Evolutionary conservation across 1,140 invertebrate genomes (phyloP).

Genomic region (Subanguina moxae): DNA sequence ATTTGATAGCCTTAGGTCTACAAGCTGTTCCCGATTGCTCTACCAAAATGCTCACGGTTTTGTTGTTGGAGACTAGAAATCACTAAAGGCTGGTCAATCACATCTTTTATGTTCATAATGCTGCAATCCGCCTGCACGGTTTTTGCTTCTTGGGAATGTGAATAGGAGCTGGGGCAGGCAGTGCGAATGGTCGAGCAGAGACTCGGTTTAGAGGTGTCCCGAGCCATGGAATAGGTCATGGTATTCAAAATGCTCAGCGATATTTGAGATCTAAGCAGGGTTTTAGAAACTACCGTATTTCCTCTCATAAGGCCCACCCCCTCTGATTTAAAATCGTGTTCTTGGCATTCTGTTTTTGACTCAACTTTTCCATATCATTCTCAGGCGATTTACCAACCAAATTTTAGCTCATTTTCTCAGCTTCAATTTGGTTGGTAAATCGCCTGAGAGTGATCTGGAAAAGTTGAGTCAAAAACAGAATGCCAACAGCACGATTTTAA

Average conservation of each 20-base stretch:
- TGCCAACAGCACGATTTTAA: too few species aligned
- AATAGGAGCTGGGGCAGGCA: slow-evolving; percentile 26
- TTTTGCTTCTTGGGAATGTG: slow-evolving; percentile 18
- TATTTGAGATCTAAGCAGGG: not conserved
- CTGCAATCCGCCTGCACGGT: slow-evolving; percentile 46
- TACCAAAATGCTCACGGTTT: slow-evolving; percentile 34
- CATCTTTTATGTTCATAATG: slow-evolving; percentile 41
- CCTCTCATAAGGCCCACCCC: too few species aligned
- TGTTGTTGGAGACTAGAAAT: slow-evolving; percentile 39
- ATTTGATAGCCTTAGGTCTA: too few species aligned
- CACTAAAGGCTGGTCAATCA: slow-evolving; percentile 43
- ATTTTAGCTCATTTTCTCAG: too few species aligned
- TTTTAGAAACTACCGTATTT: not conserved
- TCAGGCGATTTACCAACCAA: too few species aligned
- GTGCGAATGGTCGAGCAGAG: slow-evolving; percentile 33
- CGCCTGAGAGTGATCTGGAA: too few species aligned
- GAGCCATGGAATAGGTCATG: slow-evolving; percentile 1
- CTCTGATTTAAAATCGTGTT: too few species aligned
- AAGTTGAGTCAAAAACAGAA: too few species aligned
- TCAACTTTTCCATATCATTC: too few species aligned
- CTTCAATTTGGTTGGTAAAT: too few species aligned
- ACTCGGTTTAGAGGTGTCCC: not conserved
- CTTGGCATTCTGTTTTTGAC: too few species aligned
- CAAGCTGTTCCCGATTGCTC: too few species aligned
- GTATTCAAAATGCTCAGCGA: not conserved